phyloP scores from a whole-genome alignment of 2,888 invertebrate genomes.

The Phaedon cochleariae region DNA sequence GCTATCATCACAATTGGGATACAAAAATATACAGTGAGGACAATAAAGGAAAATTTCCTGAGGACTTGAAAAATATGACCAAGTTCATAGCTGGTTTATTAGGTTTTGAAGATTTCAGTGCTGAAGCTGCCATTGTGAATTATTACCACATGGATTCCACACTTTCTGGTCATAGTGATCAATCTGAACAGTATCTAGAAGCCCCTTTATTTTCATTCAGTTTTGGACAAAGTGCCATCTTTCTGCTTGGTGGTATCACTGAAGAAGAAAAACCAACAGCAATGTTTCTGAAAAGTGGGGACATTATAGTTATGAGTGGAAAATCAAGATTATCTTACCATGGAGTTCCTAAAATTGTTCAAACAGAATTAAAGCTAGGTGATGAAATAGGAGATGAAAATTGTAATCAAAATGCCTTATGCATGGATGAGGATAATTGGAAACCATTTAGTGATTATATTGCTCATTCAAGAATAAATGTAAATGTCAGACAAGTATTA shows the following conservation, averaged over 20 bases:
- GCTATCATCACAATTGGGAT: slow-evolving; percentile 98
- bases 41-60: slow-evolving; percentile 74
- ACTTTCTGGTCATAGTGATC: slow-evolving; percentile 93
- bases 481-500: slow-evolving; percentile 90
- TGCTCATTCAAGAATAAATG: slow-evolving; percentile 82
- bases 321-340: slow-evolving; percentile 88
- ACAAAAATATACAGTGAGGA: slow-evolving; percentile 85
- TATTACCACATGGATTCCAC: slow-evolving; percentile 94
- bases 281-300: slow-evolving; percentile 85
- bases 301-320: slow-evolving; percentile 90
- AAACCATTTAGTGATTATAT: slow-evolving; percentile 70
- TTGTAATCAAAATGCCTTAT: slow-evolving; percentile 47
- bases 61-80: slow-evolving; percentile 74
- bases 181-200: slow-evolving; percentile 84
- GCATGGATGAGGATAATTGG: slow-evolving; percentile 64
- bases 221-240: slow-evolving; percentile 95
- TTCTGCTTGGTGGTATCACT: slow-evolving; percentile 85
- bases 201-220: slow-evolving; percentile 93
- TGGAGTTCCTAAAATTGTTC: slow-evolving; percentile 88
- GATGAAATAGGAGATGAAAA: slow-evolving; percentile 27
- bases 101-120: slow-evolving; percentile 70
- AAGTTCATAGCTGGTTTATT: slow-evolving; percentile 69
- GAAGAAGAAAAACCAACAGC: slow-evolving; percentile 74
- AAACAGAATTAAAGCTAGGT: slow-evolving; percentile 54
- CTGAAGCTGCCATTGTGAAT: slow-evolving; percentile 96